A percentile compares a stretch with the other conserved stretches of the same genome.
These are phyloP conservation scores for Micoletzkya japonica DNA, from an alignment of 2,888 invertebrate genomes.

Conservation along the genomic window DNA sequence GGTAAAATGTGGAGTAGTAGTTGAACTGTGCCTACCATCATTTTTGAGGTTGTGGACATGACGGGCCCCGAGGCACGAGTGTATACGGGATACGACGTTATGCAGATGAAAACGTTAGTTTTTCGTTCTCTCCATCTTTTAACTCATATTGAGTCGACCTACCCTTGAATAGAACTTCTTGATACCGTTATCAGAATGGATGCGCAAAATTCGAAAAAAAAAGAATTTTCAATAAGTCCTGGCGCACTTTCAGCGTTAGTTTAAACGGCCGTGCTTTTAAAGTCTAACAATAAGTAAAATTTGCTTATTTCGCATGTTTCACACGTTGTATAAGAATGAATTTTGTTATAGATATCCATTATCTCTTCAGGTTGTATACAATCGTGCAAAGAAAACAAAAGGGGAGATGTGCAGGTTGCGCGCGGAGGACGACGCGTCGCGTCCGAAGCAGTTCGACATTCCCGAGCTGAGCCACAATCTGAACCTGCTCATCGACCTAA, in stretches of 20 bases:
- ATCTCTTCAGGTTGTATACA: neutral
- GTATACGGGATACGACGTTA: conserved; percentile 64
- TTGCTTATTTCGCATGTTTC: too few relatives aligned
- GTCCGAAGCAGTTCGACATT: conserved; percentile 71
- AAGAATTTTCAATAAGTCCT: too few relatives aligned
- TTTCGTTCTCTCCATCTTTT: neutral
- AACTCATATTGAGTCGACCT: neutral
- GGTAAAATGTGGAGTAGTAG: too few relatives aligned
- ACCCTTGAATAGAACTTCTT: too few relatives aligned
- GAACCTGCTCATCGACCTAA: conserved; percentile 84
- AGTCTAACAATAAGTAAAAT: neutral
- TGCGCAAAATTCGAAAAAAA: too few relatives aligned
- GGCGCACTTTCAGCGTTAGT: too few relatives aligned
- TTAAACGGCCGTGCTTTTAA: too few relatives aligned
- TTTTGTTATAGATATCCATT: neutral
- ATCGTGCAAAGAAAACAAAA: neutral
- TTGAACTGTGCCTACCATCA: too few relatives aligned
- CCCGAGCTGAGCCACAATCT: conserved; percentile 92
- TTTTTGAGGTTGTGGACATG: conserved; percentile 86
- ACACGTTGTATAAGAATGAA: neutral
- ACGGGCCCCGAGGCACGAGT: conserved; percentile 92
- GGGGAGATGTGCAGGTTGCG: neutral
- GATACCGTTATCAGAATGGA: too few relatives aligned
- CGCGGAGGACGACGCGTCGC: neutral
- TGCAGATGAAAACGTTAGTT: conserved; percentile 50